These are phyloP conservation scores for Boleophthalmus pectinirostris DNA, from an alignment of 2,113 vertebrate genomes.

Conservation along the genomic window DNA sequence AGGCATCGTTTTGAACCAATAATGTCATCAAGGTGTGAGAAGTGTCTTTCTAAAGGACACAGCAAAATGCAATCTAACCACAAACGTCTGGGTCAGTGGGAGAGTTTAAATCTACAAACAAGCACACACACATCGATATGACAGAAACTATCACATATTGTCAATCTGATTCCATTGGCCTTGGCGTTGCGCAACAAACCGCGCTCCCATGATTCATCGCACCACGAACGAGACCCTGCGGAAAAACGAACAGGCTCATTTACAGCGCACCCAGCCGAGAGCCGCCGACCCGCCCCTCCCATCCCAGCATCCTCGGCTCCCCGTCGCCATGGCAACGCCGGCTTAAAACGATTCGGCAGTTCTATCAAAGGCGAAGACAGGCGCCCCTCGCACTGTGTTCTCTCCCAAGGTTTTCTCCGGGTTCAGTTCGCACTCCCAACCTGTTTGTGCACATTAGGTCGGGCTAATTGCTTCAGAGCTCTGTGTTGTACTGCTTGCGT, in stretches of 20 bases:
- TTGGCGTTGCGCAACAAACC: neutral
- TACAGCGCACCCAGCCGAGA: slow-evolving; percentile 34
- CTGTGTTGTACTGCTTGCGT: neutral
- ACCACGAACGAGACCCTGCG: slow-evolving; percentile 1
- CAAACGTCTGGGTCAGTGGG: no score
- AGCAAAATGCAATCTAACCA: no score
- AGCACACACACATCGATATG: neutral
- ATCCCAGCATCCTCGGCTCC: slow-evolving; percentile 49
- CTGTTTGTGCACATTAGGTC: slow-evolving; percentile 14
- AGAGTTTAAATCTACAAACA: no score
- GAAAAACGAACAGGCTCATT: slow-evolving; percentile 28
- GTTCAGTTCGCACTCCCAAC: slow-evolving; percentile 10
- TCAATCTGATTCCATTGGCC: neutral
- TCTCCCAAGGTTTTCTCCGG: slow-evolving; percentile 6
- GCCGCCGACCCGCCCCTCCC: slow-evolving; percentile 42
- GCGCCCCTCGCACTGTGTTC: slow-evolving; percentile 22
- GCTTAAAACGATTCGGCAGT: slow-evolving; percentile 57
- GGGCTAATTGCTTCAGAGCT: slow-evolving; percentile 17
- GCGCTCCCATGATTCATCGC: neutral
- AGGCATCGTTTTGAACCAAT: no score
- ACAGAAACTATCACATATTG: neutral
- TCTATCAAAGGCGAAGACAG: slow-evolving; percentile 61
- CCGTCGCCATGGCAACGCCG: slow-evolving; percentile 70
- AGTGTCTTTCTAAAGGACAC: no score
- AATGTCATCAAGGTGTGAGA: no score